These are phyloP conservation scores for Pollimyrus isidori DNA, from an alignment of 2,113 vertebrate genomes.

Conservation along the genomic window DNA sequence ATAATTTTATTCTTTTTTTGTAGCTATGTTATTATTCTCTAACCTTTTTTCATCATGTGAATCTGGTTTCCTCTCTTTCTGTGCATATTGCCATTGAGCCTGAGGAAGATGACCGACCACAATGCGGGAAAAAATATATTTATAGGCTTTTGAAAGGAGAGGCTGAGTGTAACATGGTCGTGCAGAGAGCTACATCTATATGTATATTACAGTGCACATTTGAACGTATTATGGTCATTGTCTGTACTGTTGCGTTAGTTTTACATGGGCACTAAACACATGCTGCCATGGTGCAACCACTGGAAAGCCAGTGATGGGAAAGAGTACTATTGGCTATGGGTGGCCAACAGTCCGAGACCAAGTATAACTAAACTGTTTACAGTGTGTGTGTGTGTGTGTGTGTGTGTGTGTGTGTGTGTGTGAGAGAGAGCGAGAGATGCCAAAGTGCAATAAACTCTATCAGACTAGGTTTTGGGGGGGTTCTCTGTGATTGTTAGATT, in stretches of 20 bases:
- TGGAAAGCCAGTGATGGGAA: not conserved
- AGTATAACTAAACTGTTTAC: constrained; percentile 4
- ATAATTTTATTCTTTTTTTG: not conserved
- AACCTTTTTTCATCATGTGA: constrained; percentile 16
- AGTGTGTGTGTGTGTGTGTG: not conserved
- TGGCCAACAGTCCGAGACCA: not conserved
- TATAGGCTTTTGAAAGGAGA: not conserved
- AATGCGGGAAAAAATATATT: not conserved
- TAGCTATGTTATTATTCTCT: not conserved
- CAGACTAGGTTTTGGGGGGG: not conserved
- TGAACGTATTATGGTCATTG: not conserved
- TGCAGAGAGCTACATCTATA: not conserved
- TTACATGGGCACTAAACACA: not conserved
- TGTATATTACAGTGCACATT: not conserved
- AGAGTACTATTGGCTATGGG: not conserved
- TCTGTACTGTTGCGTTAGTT: not conserved
- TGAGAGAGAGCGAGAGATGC: not conserved
- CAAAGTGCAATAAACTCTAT: constrained; percentile 19
- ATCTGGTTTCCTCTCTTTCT: constrained; percentile 11
- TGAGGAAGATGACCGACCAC: not conserved
- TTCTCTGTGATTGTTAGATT: not conserved
- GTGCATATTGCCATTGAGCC: not conserved
- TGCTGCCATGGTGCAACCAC: not conserved
- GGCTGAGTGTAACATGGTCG: not conserved
- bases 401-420: constrained; percentile 3